Base-by-base conservation (phyloP, 2,113 vertebrate genomes). In the Oryzias woworae region DNA sequence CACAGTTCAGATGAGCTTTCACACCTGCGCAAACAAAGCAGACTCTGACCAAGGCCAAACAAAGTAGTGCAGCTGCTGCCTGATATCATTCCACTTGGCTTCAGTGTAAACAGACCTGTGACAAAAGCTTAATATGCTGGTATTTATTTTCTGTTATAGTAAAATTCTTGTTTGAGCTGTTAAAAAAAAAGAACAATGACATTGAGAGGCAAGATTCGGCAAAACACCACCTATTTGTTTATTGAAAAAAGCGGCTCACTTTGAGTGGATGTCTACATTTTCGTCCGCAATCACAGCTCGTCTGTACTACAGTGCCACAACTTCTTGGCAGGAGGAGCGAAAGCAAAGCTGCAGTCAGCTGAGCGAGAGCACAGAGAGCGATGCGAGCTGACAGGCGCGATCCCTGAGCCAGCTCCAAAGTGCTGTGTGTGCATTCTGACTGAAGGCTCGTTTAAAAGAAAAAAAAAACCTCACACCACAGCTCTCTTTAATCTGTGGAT, bases 381-480 rank as follows among this genome's bases (percentile, higher is more conserved):
- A 53, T 67, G 64, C 62, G 66, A 80, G 69, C 79, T 85, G 85
- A 86, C 84, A 85, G 69, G 85, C 82, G 71, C 88, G 81, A 90
- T 87, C 80, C 84, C 62, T 58, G 61, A 83, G 79, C 77, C 60
- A 3, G 73, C 75, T 88, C 78, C 78, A 80, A 78, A 85, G 81
- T 71, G 79, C 76, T 59, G 81, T 53, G 60, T 77, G 83, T 77
- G 83, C 69, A 75, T 68, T 81, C 67, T 72, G 51, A 60, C 70
- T 61, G 65, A 72, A 74, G 63, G 79, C 81, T 84, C 88, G 78
- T 82, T 82, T 83, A 28, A 28, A 12, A 36, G 12, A 69, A 20
- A 74, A 85, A 85, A 89, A 83, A 81, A 88, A 76, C 43, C 79
- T 82, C 81, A 77, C 85, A 84, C 86, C 81, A 78, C 76, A 82